Conservation (phyloP, 2,888 invertebrate genomes). For the Iselma pallidipennis region DNA sequence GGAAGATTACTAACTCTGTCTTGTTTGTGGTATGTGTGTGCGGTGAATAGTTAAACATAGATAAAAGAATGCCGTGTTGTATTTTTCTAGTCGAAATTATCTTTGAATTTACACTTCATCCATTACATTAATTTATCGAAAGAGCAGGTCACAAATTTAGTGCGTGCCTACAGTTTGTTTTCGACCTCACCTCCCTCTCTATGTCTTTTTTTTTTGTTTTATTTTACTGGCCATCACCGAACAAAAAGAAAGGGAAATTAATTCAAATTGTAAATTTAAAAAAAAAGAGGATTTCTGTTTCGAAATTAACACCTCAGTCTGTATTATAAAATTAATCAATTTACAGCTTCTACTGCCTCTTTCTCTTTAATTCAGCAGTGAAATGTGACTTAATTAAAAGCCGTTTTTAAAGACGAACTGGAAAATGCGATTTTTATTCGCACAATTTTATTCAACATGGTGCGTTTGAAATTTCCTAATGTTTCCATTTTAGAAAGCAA, state of each 20-base stretch:
- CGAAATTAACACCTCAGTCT: conserved; percentile 18
- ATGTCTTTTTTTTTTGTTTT: neutral
- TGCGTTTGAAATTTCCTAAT: neutral
- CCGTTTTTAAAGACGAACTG: conserved; percentile 7
- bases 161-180: conserved; percentile 19
- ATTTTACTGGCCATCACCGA: neutral
- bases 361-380: conserved; percentile 16
- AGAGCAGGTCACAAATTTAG: conserved; percentile 5
- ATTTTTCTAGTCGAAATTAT: conserved; percentile 11
- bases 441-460: conserved; percentile 8
- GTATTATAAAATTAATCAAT: conserved; percentile 20
- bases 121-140: conserved; percentile 18
- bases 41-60: neutral
- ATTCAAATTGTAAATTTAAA: no score
- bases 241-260: no score
- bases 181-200: neutral
- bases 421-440: conserved; percentile 11
- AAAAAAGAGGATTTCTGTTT: no score
- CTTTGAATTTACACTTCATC: conserved; percentile 16
- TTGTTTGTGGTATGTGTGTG: neutral
- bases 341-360: conserved; percentile 2
- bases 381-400: conserved; percentile 20
- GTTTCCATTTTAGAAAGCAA: neutral
- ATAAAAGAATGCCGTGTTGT: conserved; percentile 11
- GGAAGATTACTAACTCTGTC: conserved; percentile 6